Evolutionary conservation across 1,140 invertebrate genomes (phyloP).

Genomic region (Drosophila pseudoobscura): DNA sequence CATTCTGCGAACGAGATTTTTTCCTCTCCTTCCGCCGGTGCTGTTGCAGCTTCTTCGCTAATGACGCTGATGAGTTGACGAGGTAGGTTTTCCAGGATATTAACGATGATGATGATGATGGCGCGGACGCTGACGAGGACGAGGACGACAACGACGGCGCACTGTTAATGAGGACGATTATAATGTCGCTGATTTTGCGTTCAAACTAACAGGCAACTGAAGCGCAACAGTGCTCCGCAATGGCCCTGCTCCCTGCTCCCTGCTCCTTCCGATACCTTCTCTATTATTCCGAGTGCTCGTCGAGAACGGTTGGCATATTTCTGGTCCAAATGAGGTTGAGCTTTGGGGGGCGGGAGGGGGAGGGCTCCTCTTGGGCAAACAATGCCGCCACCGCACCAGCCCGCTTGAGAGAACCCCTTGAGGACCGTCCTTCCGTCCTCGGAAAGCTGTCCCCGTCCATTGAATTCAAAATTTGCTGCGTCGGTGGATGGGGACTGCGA

Average conservation of each 20-base stretch:
- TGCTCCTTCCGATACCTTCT: constrained; percentile 18
- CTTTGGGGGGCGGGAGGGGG: constrained; percentile 22
- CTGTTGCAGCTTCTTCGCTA: constrained; percentile 56
- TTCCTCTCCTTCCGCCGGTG: constrained; percentile 18
- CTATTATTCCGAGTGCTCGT: constrained; percentile 70
- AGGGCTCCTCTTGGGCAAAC: constrained; percentile 65
- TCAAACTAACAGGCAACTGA: constrained; percentile 76
- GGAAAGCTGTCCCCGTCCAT: constrained; percentile 36
- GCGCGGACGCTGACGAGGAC: not conserved
- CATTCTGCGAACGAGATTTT: constrained; percentile 9
- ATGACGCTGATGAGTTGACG: constrained; percentile 81
- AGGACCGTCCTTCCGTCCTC: not conserved
- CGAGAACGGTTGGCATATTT: constrained; percentile 69
- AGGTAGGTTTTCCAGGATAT: constrained; percentile 80
- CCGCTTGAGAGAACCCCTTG: constrained; percentile 15
- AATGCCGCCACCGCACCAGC: constrained; percentile 54
- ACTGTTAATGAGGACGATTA: constrained; percentile 79
- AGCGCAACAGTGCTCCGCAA: constrained; percentile 14
- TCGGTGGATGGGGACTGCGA: constrained; percentile 10
- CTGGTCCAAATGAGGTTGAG: constrained; percentile 74
- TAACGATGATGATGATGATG: constrained; percentile 51
- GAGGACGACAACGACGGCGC: constrained; percentile 22
- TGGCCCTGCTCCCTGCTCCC: not conserved
- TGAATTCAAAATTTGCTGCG: constrained; percentile 61
- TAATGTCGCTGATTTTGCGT: constrained; percentile 81